phyloP scores from a whole-genome alignment of 2,113 vertebrate genomes.

The Puffinus mauretanicus region DNA sequence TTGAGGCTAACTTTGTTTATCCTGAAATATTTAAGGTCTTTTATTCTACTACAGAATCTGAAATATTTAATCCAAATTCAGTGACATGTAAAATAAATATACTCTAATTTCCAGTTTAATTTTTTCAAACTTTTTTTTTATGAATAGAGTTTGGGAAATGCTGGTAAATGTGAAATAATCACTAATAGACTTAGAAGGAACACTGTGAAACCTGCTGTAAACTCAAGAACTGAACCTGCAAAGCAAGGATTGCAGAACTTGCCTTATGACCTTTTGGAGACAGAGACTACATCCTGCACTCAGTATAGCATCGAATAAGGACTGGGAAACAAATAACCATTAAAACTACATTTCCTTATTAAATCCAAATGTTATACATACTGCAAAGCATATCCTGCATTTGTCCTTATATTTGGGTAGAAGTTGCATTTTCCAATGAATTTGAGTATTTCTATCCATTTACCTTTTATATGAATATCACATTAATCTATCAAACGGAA shows the following conservation, averaged over 20 bases:
- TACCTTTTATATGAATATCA: neutral
- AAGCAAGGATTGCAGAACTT: neutral
- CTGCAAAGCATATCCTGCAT: neutral
- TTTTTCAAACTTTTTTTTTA: neutral
- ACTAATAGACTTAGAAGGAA: neutral
- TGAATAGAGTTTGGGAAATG: neutral
- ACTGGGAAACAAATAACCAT: neutral
- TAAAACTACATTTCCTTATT: neutral
- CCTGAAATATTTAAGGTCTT: neutral
- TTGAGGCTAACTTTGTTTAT: neutral
- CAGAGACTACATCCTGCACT: neutral
- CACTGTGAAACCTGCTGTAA: neutral
- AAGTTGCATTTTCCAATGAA: neutral
- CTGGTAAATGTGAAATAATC: neutral
- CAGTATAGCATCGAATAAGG: neutral
- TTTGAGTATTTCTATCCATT: neutral
- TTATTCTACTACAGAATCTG: neutral
- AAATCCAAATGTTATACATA: neutral
- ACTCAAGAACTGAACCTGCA: neutral
- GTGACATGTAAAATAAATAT: neutral
- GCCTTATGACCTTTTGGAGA: neutral
- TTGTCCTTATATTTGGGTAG: neutral
- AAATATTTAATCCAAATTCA: neutral
- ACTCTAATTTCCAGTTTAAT: neutral
- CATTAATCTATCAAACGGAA: neutral